Conservation (phyloP, 2,888 invertebrate genomes). For the Zele albiditarsus region DNA sequence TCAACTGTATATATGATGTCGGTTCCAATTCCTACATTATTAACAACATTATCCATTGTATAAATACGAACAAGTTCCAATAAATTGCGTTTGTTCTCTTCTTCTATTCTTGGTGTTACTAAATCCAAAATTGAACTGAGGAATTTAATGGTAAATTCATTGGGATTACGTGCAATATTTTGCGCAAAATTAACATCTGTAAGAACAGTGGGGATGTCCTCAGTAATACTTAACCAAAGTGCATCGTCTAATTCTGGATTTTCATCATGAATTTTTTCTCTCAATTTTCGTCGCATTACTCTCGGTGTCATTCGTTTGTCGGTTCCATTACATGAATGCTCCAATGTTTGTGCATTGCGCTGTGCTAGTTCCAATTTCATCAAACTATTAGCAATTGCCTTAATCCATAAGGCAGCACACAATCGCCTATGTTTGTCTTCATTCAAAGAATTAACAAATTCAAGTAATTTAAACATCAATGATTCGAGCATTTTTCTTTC, state of each 20-base stretch:
- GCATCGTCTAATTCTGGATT: conserved; percentile 56
- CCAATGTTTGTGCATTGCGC: conserved; percentile 53
- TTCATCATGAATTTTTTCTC: conserved; percentile 50
- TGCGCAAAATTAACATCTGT: conserved; percentile 56
- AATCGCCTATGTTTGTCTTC: conserved; percentile 65
- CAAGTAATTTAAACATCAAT: conserved; percentile 73
- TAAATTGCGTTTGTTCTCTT: conserved; percentile 53
- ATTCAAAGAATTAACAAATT: conserved; percentile 69
- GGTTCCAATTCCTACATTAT: conserved; percentile 45
- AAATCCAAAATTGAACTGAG: conserved; percentile 60
- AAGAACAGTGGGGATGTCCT: conserved; percentile 57
- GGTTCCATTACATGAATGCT: conserved; percentile 54
- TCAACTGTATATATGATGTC: conserved; percentile 73
- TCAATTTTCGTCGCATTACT: conserved; percentile 53
- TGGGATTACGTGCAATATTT: conserved; percentile 57
- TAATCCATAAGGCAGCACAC: conserved; percentile 76
- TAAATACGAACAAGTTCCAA: conserved; percentile 58
- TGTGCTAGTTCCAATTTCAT: conserved; percentile 70
- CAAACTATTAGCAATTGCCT: conserved; percentile 73
- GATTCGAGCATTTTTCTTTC: conserved; percentile 74
- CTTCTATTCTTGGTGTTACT: conserved; percentile 51
- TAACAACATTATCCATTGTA: conserved; percentile 62
- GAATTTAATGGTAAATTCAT: conserved; percentile 58
- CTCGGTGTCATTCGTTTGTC: conserved; percentile 51
- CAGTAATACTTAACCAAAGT: conserved; percentile 56